Evolutionary conservation across 2,797 vertebrate genomes (phyloP).

Genomic region (Jordanella pulchra): DNA sequence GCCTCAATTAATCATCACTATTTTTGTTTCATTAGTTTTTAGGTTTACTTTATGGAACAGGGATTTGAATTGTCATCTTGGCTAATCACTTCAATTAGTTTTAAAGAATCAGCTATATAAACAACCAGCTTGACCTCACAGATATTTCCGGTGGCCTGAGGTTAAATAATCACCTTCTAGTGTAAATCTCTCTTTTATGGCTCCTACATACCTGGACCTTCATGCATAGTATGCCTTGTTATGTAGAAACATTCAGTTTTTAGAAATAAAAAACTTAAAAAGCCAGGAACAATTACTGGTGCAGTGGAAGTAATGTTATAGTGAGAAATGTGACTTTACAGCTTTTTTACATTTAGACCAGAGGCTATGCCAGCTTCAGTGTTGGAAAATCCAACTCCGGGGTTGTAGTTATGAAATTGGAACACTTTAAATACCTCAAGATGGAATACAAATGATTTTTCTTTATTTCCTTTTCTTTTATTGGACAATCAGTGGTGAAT

Average conservation of each 20-base stretch:
- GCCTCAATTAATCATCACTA: conserved; percentile 1
- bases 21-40: background rate
- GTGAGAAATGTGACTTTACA: background rate
- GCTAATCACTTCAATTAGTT: background rate
- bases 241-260: background rate
- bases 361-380: no score
- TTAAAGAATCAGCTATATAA: background rate
- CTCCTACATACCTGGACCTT: no score
- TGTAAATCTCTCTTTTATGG: background rate
- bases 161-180: background rate
- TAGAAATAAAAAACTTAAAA: background rate
- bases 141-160: background rate
- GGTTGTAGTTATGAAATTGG: background rate
- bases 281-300: no score
- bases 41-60: background rate
- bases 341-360: background rate
- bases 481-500: background rate
- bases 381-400: background rate
- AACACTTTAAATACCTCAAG: background rate
- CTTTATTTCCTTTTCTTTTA: background rate
- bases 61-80: background rate
- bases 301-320: background rate
- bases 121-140: background rate
- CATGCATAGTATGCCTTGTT: no score
- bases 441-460: background rate